Base-by-base conservation (phyloP, 2,797 vertebrate species). In the Sphenodon punctatus region DNA sequence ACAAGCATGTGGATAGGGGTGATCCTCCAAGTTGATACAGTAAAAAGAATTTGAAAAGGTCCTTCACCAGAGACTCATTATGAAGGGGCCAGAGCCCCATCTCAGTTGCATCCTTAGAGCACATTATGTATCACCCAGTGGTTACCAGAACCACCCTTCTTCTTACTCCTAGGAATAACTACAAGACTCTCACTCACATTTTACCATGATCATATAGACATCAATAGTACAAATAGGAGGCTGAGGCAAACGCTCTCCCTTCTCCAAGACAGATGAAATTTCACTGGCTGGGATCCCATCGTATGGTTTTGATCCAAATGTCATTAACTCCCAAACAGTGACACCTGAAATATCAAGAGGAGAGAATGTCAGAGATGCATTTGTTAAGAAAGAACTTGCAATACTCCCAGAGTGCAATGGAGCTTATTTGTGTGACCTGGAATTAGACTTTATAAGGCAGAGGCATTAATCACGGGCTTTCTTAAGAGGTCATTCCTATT, bases 181-280 rank as follows among this genome's bases (percentile, higher is more conserved):
- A 22, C 15, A 5, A 61, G 12, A 8, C 46, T 5, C 4, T 42
- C 74, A 96, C 97, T 96, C 95, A 99, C 98, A 99, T 95, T 99
- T 99, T 88, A 99, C 98, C 98, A 99, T 98, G 93, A 98, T 97
- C 98, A 99, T 99, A 93, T 99, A 99, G 75, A 99, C 98, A 0
- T 99, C 98, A 2, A 98, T 98, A 88, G 98, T 99, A 90, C 98
- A 98, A 91, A 98, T 96, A 6, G 97, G 97, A 0, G 98, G 98
- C 88, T 99, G 98, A 0, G 98, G 97, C 65, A 99, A 94, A 19
- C 98, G 97, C 36, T 99, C 98, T 60, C 98, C 98, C 75, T 97
- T 97, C 93, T 98, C 98, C 93, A 99, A 92, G 78, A 98, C 93
- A 3, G 94, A 95, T 1, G 97, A 95, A 79, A 99, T 97, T 81